These are phyloP conservation scores for Melanerpes formicivorus DNA, from an alignment of 2,113 vertebrate genomes.

Conservation along the genomic window DNA sequence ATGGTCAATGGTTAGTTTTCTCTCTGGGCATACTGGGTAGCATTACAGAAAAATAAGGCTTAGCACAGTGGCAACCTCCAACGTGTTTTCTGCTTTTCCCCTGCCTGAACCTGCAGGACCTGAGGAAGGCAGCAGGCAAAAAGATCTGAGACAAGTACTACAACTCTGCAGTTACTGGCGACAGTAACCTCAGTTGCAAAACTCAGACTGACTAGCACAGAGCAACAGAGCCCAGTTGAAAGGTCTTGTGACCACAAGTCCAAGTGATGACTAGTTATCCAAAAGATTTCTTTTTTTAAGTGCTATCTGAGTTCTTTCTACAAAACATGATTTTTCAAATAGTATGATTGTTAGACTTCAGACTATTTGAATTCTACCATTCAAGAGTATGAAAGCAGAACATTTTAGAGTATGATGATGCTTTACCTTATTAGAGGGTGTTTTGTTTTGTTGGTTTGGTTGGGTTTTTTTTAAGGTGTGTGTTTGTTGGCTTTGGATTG, in stretches of 20 bases:
- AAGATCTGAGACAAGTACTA: background rate
- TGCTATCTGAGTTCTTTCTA: background rate
- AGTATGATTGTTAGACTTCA: background rate
- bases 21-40: fast-evolving
- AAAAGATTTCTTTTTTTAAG: background rate
- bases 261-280: background rate
- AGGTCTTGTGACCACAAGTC: background rate
- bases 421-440: background rate
- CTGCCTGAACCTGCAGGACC: constrained; percentile 22
- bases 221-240: background rate
- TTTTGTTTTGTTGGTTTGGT: background rate
- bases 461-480: too few relatives aligned
- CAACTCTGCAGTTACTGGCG: background rate
- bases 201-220: background rate
- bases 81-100: background rate
- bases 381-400: background rate
- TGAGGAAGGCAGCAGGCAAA: background rate
- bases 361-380: background rate
- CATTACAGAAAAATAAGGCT: fast-evolving
- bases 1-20: background rate
- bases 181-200: background rate
- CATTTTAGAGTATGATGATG: background rate
- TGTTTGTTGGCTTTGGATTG: background rate
- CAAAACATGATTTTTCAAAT: background rate
- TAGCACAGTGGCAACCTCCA: background rate